Base-by-base conservation (phyloP, 2,113 vertebrate genomes). In the Thryonomys swinderianus region DNA sequence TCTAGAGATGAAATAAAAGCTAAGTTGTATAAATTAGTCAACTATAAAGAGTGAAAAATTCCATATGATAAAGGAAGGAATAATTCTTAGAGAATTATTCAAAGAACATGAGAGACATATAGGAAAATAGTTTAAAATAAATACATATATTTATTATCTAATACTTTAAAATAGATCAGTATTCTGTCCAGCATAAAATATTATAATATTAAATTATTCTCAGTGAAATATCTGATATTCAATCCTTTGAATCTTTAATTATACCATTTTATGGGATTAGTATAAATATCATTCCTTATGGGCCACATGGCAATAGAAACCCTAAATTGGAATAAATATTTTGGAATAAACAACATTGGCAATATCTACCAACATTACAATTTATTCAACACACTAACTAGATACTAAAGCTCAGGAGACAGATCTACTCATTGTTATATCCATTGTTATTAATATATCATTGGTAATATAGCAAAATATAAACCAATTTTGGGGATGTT, bases 1-100 rank as follows among this genome's bases (percentile, higher is more conserved):
- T 73, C 13, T 53, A 92, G 89, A 83, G 0, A n/a, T 69, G 14
- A 84, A 67, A 80, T 90, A 95, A 92, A 90, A 67, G 4, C 74
- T 7, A 62, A 55, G 37, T 81, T 78, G 14, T 57, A 13, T 42
- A 85, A 59, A 34, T 27, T 16, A 40, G 40, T 17, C 34, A 57
- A 64, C 18, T 62, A 51, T 69, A 18, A 81, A 92, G 90, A 90
- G 37, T 81, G 8, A 76, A 82, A 64, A 59, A 57, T 20, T 18
- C 45, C 85, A 23, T 59, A 51, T 64, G 5, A 84, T n/a, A 13
- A n/a, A 73, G 57, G 34, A 21, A 51, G 87, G 74, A 84, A 2
- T n/a, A 74, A 6, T 0, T 25, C 27, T 48, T 40, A 92, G 21
- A 85, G 51, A 82, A 85, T 59, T 53, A 88, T 21, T 53, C 12